These are phyloP conservation scores for Nyctalus aviator DNA, from an alignment of 2,797 vertebrate genomes.

Conservation along the genomic window DNA sequence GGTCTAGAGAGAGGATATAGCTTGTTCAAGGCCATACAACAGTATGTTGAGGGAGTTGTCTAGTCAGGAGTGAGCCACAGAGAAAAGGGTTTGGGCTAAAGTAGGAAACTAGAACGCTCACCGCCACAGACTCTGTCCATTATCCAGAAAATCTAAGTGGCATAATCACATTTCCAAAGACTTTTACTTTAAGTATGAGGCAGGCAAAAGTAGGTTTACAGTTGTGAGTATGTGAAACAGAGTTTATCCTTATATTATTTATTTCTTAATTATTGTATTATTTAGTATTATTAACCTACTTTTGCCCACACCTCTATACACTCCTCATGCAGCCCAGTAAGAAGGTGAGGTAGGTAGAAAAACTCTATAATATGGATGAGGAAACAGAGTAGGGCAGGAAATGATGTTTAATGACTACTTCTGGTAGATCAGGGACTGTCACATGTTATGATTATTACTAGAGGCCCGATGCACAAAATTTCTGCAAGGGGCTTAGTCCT, in stretches of 20 bases:
- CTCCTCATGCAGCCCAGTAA: neutral
- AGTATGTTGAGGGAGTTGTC: neutral
- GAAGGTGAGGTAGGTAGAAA: neutral
- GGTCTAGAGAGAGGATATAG: neutral
- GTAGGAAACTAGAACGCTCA: neutral
- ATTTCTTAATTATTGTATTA: neutral
- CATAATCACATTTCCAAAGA: neutral
- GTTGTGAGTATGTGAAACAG: neutral
- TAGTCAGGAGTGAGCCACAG: neutral
- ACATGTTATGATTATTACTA: too few relatives aligned
- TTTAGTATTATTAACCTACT: neutral
- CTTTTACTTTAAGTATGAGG: neutral
- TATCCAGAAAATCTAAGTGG: neutral
- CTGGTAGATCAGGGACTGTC: neutral
- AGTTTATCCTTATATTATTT: neutral
- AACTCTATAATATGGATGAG: neutral
- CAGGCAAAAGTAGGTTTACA: neutral
- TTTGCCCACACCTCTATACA: neutral
- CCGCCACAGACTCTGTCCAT: neutral
- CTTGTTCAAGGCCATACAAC: neutral
- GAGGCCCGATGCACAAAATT: too few relatives aligned
- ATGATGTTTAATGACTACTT: neutral
- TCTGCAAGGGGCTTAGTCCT: too few relatives aligned
- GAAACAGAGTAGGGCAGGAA: neutral
- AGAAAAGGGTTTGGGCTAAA: neutral